Conservation (phyloP, 2,888 invertebrate genomes). For the Ethmia dodecea region DNA sequence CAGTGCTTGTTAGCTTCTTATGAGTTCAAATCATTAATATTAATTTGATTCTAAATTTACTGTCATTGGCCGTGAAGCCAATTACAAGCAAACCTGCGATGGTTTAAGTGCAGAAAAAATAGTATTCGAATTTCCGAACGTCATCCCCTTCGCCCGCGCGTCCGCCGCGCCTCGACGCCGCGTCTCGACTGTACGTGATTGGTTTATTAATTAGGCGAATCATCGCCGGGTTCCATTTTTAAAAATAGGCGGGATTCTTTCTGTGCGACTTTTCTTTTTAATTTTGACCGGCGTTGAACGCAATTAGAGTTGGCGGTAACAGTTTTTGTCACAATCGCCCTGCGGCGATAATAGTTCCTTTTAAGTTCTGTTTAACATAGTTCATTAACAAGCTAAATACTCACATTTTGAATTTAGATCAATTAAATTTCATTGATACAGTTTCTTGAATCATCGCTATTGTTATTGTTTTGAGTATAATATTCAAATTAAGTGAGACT, state of each 20-base stretch:
- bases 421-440: conserved; percentile 14
- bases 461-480: too few relatives aligned
- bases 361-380: conserved; percentile 41
- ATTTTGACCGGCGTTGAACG: conserved; percentile 71
- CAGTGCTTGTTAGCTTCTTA: too few relatives aligned
- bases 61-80: conserved; percentile 65
- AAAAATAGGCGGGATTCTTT: conserved; percentile 78
- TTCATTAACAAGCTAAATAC: conserved; percentile 39
- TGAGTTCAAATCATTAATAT: conserved; percentile 36
- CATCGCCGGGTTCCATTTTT: conserved; percentile 70
- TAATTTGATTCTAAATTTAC: conserved; percentile 57
- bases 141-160: conserved; percentile 75
- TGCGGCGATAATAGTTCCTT: conserved; percentile 48
- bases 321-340: conserved; percentile 59
- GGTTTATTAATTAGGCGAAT: conserved; percentile 78
- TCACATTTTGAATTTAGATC: conserved; percentile 30
- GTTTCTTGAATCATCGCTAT: too few relatives aligned
- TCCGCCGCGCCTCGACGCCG: conserved; percentile 74
- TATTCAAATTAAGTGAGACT: background rate
- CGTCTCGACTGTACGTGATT: conserved; percentile 77
- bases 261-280: conserved; percentile 72
- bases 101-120: conserved; percentile 70
- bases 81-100: conserved; percentile 71
- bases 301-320: conserved; percentile 65
- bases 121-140: conserved; percentile 73